phyloP scores from a whole-genome alignment of 2,797 vertebrate species.

The Tenualosa thibaudeaui region DNA sequence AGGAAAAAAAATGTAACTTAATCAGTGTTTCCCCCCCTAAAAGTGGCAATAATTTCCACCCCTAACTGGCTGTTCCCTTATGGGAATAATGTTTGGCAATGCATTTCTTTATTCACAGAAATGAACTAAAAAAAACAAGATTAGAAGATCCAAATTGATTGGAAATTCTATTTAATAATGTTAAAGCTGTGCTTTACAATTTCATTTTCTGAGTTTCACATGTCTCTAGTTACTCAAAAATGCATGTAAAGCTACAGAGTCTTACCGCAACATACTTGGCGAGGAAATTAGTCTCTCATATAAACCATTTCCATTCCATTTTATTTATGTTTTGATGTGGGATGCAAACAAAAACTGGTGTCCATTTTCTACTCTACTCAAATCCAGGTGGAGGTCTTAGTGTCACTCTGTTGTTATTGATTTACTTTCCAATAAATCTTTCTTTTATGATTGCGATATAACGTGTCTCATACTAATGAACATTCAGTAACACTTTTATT shows the following conservation, averaged over 20 bases:
- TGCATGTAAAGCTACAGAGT: not conserved
- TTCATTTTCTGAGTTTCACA: not conserved
- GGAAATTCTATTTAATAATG: not conserved
- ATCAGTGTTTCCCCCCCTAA: not conserved
- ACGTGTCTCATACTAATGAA: too few relatives aligned
- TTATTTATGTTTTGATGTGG: too few relatives aligned
- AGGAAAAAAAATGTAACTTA: not conserved
- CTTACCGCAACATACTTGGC: not conserved
- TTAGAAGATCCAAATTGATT: not conserved
- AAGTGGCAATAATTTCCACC: not conserved
- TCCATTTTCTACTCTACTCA: too few relatives aligned
- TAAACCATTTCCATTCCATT: too few relatives aligned
- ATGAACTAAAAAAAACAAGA: not conserved
- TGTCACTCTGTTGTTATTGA: not conserved
- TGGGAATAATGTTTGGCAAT: not conserved
- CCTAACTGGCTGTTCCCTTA: not conserved
- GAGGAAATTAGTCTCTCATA: too few relatives aligned
- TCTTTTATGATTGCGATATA: not conserved
- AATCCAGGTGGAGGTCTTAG: too few relatives aligned
- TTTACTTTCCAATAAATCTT: not conserved
- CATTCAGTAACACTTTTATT: too few relatives aligned
- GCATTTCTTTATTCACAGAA: not conserved
- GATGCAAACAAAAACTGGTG: too few relatives aligned
- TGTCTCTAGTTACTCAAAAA: not conserved
- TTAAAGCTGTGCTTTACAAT: not conserved